Evolutionary conservation across 2,797 vertebrate genomes (phyloP).

Genomic region (Lagodon rhomboides): DNA sequence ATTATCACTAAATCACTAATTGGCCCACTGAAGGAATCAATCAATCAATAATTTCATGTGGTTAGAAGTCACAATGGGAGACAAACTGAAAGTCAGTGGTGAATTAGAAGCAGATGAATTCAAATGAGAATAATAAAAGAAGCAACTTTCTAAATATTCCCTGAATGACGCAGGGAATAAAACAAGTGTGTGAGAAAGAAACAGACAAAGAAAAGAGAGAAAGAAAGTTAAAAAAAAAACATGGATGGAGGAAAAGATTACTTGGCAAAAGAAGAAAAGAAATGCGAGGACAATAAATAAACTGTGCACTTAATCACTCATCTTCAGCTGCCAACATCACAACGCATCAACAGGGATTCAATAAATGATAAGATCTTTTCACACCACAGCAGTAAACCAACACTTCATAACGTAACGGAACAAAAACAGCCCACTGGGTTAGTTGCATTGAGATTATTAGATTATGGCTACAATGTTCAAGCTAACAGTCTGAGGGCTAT

Average conservation of each 20-base stretch:
- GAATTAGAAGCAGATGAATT: not conserved
- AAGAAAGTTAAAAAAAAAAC: not conserved
- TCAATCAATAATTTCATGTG: not conserved
- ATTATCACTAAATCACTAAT: slow-evolving; percentile 1
- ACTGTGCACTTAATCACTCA: not conserved
- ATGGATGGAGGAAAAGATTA: not conserved
- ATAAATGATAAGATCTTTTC: not conserved
- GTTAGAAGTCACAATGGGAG: not conserved
- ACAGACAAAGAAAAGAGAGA: not conserved
- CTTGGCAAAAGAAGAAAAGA: not conserved
- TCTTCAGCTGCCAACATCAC: slow-evolving; percentile 5
- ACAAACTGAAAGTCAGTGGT: not conserved
- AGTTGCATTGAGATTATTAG: slow-evolving; percentile 54
- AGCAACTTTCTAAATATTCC: not conserved
- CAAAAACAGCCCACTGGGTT: slow-evolving; percentile 18
- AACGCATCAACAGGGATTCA: not conserved
- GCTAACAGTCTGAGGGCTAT: slow-evolving; percentile 69
- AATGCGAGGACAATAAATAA: not conserved
- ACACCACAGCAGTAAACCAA: slow-evolving; percentile 22
- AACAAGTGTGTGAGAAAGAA: not conserved
- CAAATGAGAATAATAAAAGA: not conserved
- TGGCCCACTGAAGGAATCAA: not conserved
- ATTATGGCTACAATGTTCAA: slow-evolving; percentile 66
- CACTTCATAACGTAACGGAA: slow-evolving; percentile 17
- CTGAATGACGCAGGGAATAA: not conserved